A percentile compares a stretch with the other conserved stretches of the same genome.
These are phyloP conservation scores for Diacarnus erythraeanus DNA, from an alignment of 37 sponge, comb jelly and placozoan species.

Conservation along the genomic window DNA sequence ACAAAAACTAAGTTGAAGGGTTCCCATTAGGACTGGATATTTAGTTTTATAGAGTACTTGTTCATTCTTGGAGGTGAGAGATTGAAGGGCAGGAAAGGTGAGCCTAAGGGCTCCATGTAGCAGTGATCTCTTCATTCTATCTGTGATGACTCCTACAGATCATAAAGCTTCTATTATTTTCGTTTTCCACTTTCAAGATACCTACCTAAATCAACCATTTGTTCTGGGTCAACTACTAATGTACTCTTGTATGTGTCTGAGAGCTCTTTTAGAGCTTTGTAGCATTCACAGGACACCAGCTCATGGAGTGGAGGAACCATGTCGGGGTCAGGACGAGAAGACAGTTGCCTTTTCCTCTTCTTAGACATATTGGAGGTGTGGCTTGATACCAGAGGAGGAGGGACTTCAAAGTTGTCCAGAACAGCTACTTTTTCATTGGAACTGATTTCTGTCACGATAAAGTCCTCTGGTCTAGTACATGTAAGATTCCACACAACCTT, in stretches of 20 bases:
- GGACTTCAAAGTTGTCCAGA: constrained; percentile 10
- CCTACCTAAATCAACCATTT: neutral
- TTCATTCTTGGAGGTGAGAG: constrained; percentile 14
- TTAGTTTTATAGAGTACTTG: neutral
- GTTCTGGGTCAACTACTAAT: neutral
- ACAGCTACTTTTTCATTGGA: constrained; percentile 3
- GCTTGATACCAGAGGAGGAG: neutral
- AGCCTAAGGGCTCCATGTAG: constrained; percentile 25
- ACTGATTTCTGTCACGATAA: constrained; percentile 52
- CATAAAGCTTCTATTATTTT: neutral
- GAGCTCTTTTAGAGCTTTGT: neutral
- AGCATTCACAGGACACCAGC: constrained; percentile 1
- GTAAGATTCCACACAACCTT: neutral
- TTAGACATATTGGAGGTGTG: neutral
- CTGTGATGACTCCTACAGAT: constrained; percentile 14
- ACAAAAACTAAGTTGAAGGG: no score
- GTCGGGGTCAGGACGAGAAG: neutral
- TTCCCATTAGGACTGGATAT: neutral
- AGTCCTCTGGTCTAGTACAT: constrained; percentile 41
- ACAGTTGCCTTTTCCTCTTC: neutral
- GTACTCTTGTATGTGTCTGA: neutral
- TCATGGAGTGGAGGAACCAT: constrained; percentile 11
- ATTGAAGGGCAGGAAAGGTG: constrained; percentile 22
- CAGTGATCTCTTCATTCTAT: constrained; percentile 7
- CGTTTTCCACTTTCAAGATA: neutral